Conservation (phyloP, 2,113 vertebrate species). For the Hypomesus transpacificus region DNA sequence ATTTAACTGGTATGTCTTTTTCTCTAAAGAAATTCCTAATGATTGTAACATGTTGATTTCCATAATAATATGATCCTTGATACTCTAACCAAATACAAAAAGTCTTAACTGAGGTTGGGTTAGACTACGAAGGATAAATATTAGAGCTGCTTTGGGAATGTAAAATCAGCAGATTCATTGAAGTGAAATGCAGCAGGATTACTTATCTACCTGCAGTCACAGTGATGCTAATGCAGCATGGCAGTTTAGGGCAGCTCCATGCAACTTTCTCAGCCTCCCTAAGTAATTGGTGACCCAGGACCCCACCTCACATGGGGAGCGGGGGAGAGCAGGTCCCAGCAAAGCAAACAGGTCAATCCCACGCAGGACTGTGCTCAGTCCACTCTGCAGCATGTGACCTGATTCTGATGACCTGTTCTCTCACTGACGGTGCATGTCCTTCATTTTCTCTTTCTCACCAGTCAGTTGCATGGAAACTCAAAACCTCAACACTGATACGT, state of each 20-base stretch:
- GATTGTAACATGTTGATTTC: too few relatives aligned
- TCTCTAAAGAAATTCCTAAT: too few relatives aligned
- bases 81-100: background rate
- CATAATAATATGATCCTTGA: background rate
- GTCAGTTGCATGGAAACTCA: constrained; percentile 41
- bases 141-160: constrained; percentile 33
- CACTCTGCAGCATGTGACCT: constrained; percentile 64
- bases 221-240: constrained; percentile 71
- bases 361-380: constrained; percentile 59
- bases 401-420: constrained; percentile 55
- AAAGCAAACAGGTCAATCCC: constrained; percentile 62
- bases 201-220: constrained; percentile 60
- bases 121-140: constrained; percentile 27
- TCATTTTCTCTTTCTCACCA: constrained; percentile 65
- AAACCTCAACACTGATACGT: too few relatives aligned
- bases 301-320: constrained; percentile 61
- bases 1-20: too few relatives aligned
- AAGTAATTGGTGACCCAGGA: constrained; percentile 78
- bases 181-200: constrained; percentile 53
- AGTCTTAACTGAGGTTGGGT: background rate
- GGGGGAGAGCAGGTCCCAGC: constrained; percentile 51
- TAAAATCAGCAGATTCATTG: constrained; percentile 34
- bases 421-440: constrained; percentile 50
- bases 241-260: constrained; percentile 68
- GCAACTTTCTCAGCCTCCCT: constrained; percentile 75